Evolutionary conservation across 2,888 invertebrate species (phyloP), one percentile per base, ranked within the genome.

Genomic region (Cataglyphis rosenhaueri): DNA sequence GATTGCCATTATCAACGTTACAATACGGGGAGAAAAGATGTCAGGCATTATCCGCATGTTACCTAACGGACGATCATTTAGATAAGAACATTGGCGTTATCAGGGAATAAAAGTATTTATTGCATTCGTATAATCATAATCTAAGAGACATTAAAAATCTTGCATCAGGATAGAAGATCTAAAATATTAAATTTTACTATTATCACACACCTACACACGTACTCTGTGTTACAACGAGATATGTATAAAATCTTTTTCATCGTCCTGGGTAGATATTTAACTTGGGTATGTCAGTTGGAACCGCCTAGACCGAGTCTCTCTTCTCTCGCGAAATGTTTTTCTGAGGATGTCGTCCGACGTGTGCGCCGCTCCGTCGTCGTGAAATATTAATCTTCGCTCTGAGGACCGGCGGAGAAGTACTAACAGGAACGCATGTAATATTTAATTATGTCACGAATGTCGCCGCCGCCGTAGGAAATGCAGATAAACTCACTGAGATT

Each of bases 341-440:
- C 84, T 73, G 82, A 74, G 70, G 70, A 83, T 74, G 74, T 61
- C 52, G 21, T 57, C 78, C 73, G 59, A 57, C 65, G 74, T 64
- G 65, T 48, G 81, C 68, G 65, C 52, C 59, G 78, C 48, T 32
- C 66, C 61, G 82, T 73, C 78, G 35, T 38, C 78, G 66, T 86
- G 79, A 88, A 88, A 86, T 87, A 88, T 88, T 88, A 84, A 87
- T 88, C 83, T 66, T 59, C 68, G 32, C 59, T 64, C 57, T 81
- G 81, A 75, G 66, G 83, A 70, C 57, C 66, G 74, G 25, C 73
- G 71, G 57, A 71, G 75, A 59, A 55, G 78, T 76, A 81, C 85
- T 86, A 88, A 87, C 85, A 73, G 86, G 66, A 81, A 84, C 75
- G 86, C 87, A 62, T 84, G 88, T 76, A 86, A 87, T 88, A 87